phyloP scores from a whole-genome alignment of 2,797 vertebrate genomes.

The Coregonus suidteri region DNA sequence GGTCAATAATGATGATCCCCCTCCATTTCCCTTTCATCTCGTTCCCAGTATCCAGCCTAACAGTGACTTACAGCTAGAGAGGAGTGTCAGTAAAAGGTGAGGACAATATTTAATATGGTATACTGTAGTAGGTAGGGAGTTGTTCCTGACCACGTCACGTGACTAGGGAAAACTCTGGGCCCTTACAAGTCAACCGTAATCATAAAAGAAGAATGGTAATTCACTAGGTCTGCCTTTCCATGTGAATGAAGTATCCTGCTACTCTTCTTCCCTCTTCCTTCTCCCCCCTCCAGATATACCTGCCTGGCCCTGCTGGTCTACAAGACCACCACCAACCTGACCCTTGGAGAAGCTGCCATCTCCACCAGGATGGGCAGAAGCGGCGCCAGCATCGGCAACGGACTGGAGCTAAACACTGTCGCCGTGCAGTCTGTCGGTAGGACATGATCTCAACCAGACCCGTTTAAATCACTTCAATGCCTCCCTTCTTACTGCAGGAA shows the following conservation, averaged over 20 bases:
- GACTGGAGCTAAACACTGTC: constrained; percentile 61
- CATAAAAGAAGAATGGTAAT: not conserved
- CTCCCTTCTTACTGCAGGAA: not conserved
- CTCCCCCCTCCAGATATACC: constrained; percentile 65
- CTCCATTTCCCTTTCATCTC: not conserved
- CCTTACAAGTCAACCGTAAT: no score
- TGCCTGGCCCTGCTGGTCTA: constrained; percentile 84
- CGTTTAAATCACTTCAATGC: not conserved
- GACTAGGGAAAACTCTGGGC: no score
- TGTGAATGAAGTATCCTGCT: not conserved
- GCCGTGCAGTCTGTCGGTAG: constrained; percentile 79
- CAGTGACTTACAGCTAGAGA: not conserved
- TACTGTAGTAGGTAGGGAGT: not conserved
- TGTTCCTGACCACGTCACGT: not conserved
- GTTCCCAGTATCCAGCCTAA: constrained; percentile 47
- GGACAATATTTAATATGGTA: not conserved
- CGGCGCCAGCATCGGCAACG: constrained; percentile 55
- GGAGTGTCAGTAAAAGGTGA: constrained; percentile 43
- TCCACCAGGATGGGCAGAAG: constrained; percentile 70
- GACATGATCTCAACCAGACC: constrained; percentile 1
- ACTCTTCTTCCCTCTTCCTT: not conserved
- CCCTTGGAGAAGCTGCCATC: constrained; percentile 76
- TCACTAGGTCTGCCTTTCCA: not conserved
- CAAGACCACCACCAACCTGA: constrained; percentile 75
- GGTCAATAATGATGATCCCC: not conserved